phyloP scores from a whole-genome alignment of 1,140 invertebrate genomes.

The Drosophila mauritiana region DNA sequence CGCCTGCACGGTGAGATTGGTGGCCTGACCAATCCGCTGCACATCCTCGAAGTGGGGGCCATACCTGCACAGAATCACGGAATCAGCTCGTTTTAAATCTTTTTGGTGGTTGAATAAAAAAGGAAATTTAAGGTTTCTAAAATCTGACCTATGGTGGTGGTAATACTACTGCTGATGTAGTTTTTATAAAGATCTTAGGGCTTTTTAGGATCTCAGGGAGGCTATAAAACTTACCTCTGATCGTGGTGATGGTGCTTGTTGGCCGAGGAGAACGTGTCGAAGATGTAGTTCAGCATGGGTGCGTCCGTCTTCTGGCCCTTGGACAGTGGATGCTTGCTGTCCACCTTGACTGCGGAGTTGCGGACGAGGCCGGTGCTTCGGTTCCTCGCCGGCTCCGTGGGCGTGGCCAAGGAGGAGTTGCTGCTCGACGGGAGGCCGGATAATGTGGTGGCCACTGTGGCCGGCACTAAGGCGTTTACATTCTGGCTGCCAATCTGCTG shows the following conservation, averaged over 20 bases:
- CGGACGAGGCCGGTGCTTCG: constrained; percentile 33
- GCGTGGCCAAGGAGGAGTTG: constrained; percentile 8
- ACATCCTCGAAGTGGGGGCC: constrained; percentile 89
- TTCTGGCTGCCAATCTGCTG: constrained; percentile 76
- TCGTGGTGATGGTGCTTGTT: constrained; percentile 88
- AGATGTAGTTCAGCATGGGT: constrained; percentile 90
- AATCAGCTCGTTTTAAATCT: too few relatives aligned
- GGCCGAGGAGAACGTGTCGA: constrained; percentile 88
- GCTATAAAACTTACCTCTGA: constrained; percentile 85
- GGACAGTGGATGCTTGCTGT: constrained; percentile 67
- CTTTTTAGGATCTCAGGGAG: too few relatives aligned
- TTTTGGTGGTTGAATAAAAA: too few relatives aligned
- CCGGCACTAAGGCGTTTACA: constrained; percentile 64
- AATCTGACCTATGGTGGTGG: too few relatives aligned
- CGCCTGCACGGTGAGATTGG: constrained; percentile 92
- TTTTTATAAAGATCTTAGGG: too few relatives aligned
- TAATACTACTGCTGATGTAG: too few relatives aligned
- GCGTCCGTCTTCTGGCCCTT: constrained; percentile 87
- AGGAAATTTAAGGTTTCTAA: too few relatives aligned
- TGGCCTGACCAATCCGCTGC: constrained; percentile 86
- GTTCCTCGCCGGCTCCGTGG: constrained; percentile 30
- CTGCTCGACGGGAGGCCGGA: constrained; percentile 23
- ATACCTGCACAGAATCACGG: constrained; percentile 85
- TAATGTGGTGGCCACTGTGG: constrained; percentile 21
- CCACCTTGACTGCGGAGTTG: constrained; percentile 70